Evolutionary conservation across 2,797 vertebrate species (phyloP).

Genomic region (Melanogrammus aeglefinus): DNA sequence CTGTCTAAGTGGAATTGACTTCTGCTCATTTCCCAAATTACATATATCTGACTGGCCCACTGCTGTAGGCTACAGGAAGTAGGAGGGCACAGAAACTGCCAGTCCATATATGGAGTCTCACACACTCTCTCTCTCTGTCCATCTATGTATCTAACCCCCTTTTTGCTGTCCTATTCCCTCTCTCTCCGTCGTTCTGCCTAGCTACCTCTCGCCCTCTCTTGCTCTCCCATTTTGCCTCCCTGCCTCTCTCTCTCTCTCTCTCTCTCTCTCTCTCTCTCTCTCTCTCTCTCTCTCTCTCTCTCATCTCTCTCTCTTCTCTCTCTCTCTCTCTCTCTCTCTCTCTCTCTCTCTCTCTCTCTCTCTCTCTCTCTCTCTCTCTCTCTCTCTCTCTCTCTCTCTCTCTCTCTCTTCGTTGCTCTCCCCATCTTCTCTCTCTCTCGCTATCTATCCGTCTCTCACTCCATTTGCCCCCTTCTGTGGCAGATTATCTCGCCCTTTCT

Average conservation of each 20-base stretch:
- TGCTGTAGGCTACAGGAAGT: constrained; percentile 73
- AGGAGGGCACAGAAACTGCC: constrained; percentile 33
- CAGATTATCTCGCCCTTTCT: constrained; percentile 32
- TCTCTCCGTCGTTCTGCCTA: not conserved
- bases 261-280: not conserved
- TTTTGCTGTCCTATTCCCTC: constrained; percentile 8
- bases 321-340: not conserved
- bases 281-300: too few species aligned
- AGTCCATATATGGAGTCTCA: not conserved
- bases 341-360: not conserved
- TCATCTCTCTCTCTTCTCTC: not conserved
- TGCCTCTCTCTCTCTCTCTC: not conserved
- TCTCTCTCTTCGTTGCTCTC: not conserved
- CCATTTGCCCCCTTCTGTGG: constrained; percentile 5
- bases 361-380: not conserved
- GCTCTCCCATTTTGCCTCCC: not conserved
- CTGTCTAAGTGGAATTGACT: constrained; percentile 73
- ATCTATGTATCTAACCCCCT: constrained; percentile 8
- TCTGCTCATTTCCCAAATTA: constrained; percentile 76
- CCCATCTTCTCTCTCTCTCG: not conserved
- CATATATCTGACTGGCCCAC: constrained; percentile 77
- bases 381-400: not conserved
- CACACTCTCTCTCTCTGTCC: constrained; percentile 10
- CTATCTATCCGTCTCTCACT: not conserved
- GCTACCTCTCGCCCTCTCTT: not conserved